phyloP scores from a whole-genome alignment of 37 sponge, comb jelly and placozoan species.

The Diacarnus erythraeanus region DNA sequence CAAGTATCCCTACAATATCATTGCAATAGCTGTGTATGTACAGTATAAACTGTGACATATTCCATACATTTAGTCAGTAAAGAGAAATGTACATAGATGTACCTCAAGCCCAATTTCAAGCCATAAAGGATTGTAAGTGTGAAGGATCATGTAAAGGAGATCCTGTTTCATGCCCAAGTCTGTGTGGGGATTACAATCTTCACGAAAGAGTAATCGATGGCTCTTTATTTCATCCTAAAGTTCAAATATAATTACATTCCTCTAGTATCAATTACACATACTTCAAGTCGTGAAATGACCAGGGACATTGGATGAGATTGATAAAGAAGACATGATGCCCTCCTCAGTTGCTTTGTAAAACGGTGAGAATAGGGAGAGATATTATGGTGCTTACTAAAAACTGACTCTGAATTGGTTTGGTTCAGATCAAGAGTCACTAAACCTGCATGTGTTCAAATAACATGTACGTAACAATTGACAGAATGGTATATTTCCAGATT shows the following conservation, averaged over 20 bases:
- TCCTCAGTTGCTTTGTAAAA: conserved; percentile 22
- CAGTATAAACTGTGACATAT: neutral
- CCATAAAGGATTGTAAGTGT: conserved; percentile 87
- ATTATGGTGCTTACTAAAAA: neutral
- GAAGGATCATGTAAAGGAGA: conserved; percentile 72
- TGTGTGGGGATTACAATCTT: conserved; percentile 56
- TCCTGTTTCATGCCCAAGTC: conserved; percentile 85
- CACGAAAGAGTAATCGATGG: conserved; percentile 43
- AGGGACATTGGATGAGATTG: conserved; percentile 57
- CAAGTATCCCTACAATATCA: neutral
- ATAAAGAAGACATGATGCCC: conserved; percentile 51
- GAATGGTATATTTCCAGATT: neutral
- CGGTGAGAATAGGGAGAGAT: conserved; percentile 1
- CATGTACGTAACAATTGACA: neutral
- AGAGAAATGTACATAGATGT: neutral
- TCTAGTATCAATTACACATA: too few relatives aligned
- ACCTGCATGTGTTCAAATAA: neutral
- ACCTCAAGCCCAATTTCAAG: conserved; percentile 91
- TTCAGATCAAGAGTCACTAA: neutral
- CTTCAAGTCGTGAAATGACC: conserved; percentile 56
- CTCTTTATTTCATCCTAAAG: conserved; percentile 74
- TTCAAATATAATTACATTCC: neutral
- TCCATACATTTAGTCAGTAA: neutral
- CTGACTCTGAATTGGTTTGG: neutral
- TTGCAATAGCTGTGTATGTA: neutral